phyloP scores from a whole-genome alignment of 2,113 vertebrate genomes.

The Tragelaphus strepsiceros region DNA sequence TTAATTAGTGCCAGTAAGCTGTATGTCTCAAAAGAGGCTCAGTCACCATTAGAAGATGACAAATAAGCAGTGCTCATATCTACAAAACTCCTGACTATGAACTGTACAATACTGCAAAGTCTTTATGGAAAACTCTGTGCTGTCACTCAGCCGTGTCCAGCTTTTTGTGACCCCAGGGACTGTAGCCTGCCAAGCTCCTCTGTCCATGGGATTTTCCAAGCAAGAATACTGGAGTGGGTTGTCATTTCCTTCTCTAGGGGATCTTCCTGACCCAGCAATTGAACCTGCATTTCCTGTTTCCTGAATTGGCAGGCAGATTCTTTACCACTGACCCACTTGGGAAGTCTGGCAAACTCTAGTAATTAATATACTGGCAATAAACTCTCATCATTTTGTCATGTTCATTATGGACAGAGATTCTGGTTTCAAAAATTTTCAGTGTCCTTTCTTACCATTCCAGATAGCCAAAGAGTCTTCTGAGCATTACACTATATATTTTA shows the following conservation, averaged over 20 bases:
- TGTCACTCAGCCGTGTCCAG: background rate
- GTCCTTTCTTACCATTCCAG: background rate
- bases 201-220: background rate
- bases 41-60: background rate
- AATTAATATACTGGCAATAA: background rate
- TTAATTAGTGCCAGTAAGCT: background rate
- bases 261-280: fast-evolving
- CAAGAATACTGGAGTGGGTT: background rate
- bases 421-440: background rate
- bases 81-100: background rate
- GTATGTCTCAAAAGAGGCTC: background rate
- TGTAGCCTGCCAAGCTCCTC: background rate
- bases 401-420: background rate
- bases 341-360: background rate
- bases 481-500: background rate
- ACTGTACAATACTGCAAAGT: background rate
- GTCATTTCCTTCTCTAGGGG: background rate
- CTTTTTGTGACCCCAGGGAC: background rate
- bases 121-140: background rate
- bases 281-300: background rate
- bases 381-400: background rate
- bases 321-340: background rate
- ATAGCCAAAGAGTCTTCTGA: background rate
- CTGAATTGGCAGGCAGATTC: background rate
- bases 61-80: background rate